phyloP scores from a whole-genome alignment of 2,797 vertebrate genomes.

The Falco columbarius region DNA sequence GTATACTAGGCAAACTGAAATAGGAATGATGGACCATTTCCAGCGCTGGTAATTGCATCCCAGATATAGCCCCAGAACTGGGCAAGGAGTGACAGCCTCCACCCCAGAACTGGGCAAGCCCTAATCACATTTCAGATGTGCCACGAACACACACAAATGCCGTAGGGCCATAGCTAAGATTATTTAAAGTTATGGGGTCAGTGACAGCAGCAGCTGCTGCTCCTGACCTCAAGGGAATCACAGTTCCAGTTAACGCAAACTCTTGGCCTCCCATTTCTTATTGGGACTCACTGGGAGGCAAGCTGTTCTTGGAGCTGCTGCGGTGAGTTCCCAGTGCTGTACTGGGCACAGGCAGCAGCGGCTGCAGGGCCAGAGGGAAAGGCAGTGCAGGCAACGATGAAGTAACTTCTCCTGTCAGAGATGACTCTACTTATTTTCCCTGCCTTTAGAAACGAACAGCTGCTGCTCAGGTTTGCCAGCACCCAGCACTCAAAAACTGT shows the following conservation, averaged over 20 bases:
- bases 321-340: neutral
- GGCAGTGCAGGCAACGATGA: neutral
- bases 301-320: neutral
- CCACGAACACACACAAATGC: neutral
- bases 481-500: slow-evolving; percentile 15
- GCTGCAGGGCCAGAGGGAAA: neutral
- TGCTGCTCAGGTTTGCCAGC: slow-evolving; percentile 55
- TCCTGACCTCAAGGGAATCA: slow-evolving; percentile 33
- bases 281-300: neutral
- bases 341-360: neutral
- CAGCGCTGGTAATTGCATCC: neutral
- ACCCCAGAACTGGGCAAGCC: neutral
- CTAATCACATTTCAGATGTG: slow-evolving; percentile 17
- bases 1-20: neutral
- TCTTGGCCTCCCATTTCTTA: neutral
- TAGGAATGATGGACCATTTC: neutral
- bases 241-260: neutral
- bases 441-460: slow-evolving; percentile 46
- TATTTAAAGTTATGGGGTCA: slow-evolving; percentile 48
- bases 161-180: neutral
- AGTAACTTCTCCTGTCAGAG: neutral
- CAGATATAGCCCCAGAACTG: neutral
- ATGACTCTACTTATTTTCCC: neutral
- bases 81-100: neutral
- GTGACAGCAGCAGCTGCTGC: slow-evolving; percentile 65